A percentile compares a stretch with the other conserved stretches of the same genome.
phyloP scores from a whole-genome alignment of 1,140 invertebrate genomes.

The Caenorhabditis latens region DNA sequence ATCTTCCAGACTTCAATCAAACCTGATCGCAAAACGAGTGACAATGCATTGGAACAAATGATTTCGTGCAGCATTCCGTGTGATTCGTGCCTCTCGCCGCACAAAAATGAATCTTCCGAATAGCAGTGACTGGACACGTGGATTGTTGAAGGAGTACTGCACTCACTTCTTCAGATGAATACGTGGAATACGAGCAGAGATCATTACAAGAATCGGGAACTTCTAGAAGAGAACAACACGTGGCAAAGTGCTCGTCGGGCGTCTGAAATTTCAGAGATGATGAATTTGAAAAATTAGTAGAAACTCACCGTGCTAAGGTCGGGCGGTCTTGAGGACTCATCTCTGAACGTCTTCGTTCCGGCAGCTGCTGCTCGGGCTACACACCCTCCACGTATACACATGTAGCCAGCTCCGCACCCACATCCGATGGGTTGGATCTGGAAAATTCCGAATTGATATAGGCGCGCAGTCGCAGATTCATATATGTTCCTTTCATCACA shows the following conservation, averaged over 20 bases:
- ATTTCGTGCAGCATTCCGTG: constrained; percentile 45
- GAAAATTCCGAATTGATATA: neutral
- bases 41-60: constrained; percentile 27
- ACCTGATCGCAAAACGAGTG: constrained; percentile 57
- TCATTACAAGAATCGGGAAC: neutral
- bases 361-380: constrained; percentile 32
- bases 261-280: neutral
- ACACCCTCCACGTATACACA: constrained; percentile 51
- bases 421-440: constrained; percentile 53
- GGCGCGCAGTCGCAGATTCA: too few relatives aligned
- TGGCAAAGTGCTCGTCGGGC: constrained; percentile 41
- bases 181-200: constrained; percentile 25
- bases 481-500: too few relatives aligned
- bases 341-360: constrained; percentile 52
- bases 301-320: neutral
- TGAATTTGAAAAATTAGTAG: neutral
- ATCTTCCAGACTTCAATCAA: neutral
- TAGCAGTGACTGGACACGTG: constrained; percentile 23
- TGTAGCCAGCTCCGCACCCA: constrained; percentile 42
- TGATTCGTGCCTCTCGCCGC: constrained; percentile 56
- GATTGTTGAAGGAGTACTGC: constrained; percentile 45
- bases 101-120: constrained; percentile 57
- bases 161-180: constrained; percentile 27
- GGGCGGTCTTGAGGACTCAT: constrained; percentile 12
- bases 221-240: constrained; percentile 51